Evolutionary conservation across 2,113 vertebrate species (phyloP), one percentile per base, ranked within the genome.

Genomic region (Labrus mixtus): DNA sequence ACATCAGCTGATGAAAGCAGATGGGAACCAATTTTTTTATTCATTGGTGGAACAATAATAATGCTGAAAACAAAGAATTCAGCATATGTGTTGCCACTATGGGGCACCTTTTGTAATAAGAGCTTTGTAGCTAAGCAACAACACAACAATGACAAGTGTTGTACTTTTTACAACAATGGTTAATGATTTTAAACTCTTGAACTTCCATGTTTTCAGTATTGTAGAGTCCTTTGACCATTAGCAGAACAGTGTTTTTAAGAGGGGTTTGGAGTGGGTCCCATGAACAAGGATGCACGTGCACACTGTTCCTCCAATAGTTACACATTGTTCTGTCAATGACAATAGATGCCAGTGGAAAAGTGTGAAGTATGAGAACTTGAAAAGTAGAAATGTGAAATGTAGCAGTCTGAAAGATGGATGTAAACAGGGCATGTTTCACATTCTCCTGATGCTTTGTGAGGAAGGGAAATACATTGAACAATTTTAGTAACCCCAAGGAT

Each of bases 111-210:
- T 63, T 72, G 15, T 43, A 59, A 75, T 39, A 25, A 60, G 29
- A 19, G 65, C 50, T 73, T 62, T 68, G 83, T 75, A 77, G 33
- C 70, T 62, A 51, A 58, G 77, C 80, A 85, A 87, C 70, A 80
- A 75, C 74, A 65, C 20, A 46, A 63, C 25, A 71, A 56, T 58
- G 51, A 48, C 22, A 68, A 29, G 33, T 36, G 43, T 55, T 29
- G 19, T 17, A 54, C n/a, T 62, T 67, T 45, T 29, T 36, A 54
- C 60, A 69, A 25, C 15, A 20, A 46, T 39, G n/a, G 23, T 10
- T 57, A 53, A 60, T 62, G 36, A 57, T 58, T 41, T 41, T 79
- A 10, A 70, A 77, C 29, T 15, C 10, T 17, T 37, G 22, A 73
- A 53, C 43, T 19, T 1, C 13, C 7, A 48, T 48, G 46, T 19